Percentiles rank a stretch among this genome's conserved stretches.
phyloP scores from a whole-genome alignment of 37 sponge, comb jelly and placozoan species.

The Cliona cf. orientalis region DNA sequence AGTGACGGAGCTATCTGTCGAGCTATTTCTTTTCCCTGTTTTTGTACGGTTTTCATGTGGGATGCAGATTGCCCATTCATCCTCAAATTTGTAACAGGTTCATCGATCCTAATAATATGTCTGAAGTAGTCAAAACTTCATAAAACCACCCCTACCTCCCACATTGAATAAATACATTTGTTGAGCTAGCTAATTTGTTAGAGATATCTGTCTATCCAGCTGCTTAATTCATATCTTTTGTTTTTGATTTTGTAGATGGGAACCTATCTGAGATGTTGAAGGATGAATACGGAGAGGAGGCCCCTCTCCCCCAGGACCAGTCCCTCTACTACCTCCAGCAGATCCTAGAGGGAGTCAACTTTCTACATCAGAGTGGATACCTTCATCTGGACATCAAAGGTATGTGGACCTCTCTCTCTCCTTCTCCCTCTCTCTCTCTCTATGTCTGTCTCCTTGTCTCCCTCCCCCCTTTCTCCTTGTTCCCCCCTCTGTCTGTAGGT shows the following conservation, averaged over 20 bases:
- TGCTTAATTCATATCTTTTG: neutral
- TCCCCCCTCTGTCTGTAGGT: no score
- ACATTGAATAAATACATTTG: neutral
- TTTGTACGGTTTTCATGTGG: no score
- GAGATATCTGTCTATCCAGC: neutral
- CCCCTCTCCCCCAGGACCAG: slow-evolving; percentile 37
- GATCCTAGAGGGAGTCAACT: slow-evolving; percentile 46
- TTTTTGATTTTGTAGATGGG: neutral
- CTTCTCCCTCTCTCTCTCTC: no score
- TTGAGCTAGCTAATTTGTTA: neutral
- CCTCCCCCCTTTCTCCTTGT: neutral
- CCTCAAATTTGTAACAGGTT: no score
- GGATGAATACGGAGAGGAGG: neutral
- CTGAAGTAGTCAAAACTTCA: no score
- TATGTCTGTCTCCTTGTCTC: no score
- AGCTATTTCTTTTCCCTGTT: no score
- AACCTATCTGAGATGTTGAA: slow-evolving; percentile 17
- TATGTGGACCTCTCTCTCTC: no score
- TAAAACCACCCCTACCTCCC: no score
- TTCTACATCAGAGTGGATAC: slow-evolving; percentile 21
- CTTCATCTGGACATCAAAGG: slow-evolving; percentile 65
- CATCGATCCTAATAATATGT: no score
- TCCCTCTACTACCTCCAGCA: slow-evolving; percentile 54
- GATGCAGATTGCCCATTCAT: no score
- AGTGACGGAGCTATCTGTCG: no score